A percentile compares a stretch with the other conserved stretches of the same genome.
phyloP scores from a whole-genome alignment of 1,140 invertebrate genomes.

The Carcinoscorpius rotundicauda region DNA sequence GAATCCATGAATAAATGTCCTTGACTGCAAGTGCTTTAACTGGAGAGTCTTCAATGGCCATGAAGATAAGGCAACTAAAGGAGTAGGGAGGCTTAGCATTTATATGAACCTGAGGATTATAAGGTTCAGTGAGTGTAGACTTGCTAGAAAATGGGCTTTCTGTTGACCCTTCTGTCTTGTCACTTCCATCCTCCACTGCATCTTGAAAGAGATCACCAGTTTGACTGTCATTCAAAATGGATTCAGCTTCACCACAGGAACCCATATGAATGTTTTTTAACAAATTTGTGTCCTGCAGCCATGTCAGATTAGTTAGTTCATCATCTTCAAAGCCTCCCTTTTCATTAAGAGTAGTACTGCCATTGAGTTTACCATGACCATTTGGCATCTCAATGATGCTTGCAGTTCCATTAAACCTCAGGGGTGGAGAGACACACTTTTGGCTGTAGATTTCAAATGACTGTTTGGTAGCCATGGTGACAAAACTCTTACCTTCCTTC shows the following conservation, averaged over 20 bases:
- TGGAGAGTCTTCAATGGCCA: constrained; percentile 87
- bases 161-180: constrained; percentile 25
- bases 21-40: constrained; percentile 83
- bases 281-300: constrained; percentile 82
- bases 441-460: too few species aligned
- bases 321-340: constrained; percentile 44
- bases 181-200: constrained; percentile 20
- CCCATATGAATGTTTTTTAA: constrained; percentile 44
- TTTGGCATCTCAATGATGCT: too few species aligned
- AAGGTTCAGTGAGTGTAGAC: constrained; percentile 22
- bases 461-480: too few species aligned
- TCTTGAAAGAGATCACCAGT: constrained; percentile 22
- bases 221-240: constrained; percentile 3
- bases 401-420: too few species aligned
- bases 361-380: too few species aligned
- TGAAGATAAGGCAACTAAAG: constrained; percentile 90
- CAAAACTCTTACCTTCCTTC: too few species aligned
- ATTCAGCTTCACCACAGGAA: constrained; percentile 7
- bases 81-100: constrained; percentile 88
- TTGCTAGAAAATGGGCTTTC: too few species aligned
- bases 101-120: constrained; percentile 52
- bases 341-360: too few species aligned
- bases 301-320: constrained; percentile 75
- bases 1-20: constrained; percentile 96
- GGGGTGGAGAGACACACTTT: too few species aligned